These are phyloP conservation scores for Echinops telfairi DNA, from an alignment of 2,113 vertebrate genomes.

Conservation along the genomic window DNA sequence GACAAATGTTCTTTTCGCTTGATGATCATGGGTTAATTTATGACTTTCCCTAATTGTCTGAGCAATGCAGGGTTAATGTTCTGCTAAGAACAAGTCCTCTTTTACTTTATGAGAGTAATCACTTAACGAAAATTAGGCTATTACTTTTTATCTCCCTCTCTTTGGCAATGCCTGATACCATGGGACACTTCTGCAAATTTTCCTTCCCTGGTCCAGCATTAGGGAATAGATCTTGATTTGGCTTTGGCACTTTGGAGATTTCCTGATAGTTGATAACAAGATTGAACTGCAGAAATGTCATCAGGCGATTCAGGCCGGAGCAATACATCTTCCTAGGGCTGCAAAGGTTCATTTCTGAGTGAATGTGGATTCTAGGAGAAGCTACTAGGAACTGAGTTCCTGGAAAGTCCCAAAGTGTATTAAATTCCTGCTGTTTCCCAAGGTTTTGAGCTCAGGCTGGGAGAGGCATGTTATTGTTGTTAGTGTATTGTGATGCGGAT, in stretches of 20 bases:
- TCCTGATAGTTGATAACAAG: slow-evolving; percentile 57
- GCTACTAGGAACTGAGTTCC: background rate
- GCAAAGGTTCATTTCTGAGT: background rate
- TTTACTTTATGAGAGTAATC: slow-evolving; percentile 82
- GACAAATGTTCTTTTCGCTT: slow-evolving; percentile 67
- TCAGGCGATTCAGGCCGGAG: slow-evolving; percentile 1
- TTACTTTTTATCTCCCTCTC: slow-evolving; percentile 82
- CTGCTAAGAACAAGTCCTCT: slow-evolving; percentile 79
- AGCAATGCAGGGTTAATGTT: slow-evolving; percentile 80
- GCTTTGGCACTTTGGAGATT: background rate
- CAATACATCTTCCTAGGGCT: background rate
- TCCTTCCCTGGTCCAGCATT: slow-evolving; percentile 60
- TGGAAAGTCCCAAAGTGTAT: too few species aligned
- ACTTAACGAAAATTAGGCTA: slow-evolving; percentile 81
- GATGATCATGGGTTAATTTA: slow-evolving; percentile 79
- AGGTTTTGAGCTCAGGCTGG: too few species aligned
- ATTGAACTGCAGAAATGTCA: slow-evolving; percentile 53
- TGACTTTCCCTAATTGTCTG: slow-evolving; percentile 82
- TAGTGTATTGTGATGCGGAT: too few species aligned
- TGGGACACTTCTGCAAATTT: slow-evolving; percentile 71
- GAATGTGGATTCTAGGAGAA: slow-evolving; percentile 13
- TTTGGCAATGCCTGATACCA: slow-evolving; percentile 68
- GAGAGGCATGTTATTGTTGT: too few species aligned
- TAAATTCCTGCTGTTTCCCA: too few species aligned
- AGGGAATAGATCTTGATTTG: slow-evolving; percentile 66